Conservation (phyloP, 2,113 vertebrate species). For the Eulemur rufifrons region DNA sequence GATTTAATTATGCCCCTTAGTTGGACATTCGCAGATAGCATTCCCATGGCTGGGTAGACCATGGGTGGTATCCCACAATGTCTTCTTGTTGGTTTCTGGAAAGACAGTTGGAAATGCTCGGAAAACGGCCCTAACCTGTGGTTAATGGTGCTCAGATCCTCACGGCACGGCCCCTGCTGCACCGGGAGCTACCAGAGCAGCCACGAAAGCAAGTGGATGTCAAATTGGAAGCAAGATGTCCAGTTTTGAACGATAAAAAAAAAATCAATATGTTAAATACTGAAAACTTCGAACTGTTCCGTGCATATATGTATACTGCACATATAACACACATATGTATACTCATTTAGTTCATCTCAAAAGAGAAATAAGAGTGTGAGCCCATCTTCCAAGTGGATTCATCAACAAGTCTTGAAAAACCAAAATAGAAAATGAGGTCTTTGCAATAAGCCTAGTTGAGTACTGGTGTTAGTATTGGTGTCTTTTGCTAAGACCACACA, state of each 20-base stretch:
- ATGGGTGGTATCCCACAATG: too few relatives aligned
- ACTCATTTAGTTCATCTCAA: too few relatives aligned
- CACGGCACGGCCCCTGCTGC: fast-evolving
- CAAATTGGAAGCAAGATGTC: neutral
- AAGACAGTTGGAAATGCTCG: neutral
- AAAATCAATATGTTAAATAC: fast-evolving
- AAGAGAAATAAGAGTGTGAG: neutral
- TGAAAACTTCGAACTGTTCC: neutral
- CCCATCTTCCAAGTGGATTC: neutral
- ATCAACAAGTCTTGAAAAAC: neutral
- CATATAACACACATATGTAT: fast-evolving
- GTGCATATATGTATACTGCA: fast-evolving
- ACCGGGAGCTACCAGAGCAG: fast-evolving
- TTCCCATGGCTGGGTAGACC: neutral
- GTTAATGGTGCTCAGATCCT: neutral
- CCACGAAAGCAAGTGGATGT: fast-evolving
- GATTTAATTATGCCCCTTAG: too few relatives aligned
- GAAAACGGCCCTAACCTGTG: too few relatives aligned
- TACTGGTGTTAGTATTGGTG: fast-evolving
- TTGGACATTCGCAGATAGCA: neutral
- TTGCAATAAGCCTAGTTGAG: neutral
- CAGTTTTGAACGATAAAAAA: neutral
- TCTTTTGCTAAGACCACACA: neutral
- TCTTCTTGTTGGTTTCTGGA: neutral
- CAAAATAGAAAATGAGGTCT: neutral